Base-by-base conservation (phyloP, 2,888 invertebrate genomes). In the Anoncus sp. region DNA sequence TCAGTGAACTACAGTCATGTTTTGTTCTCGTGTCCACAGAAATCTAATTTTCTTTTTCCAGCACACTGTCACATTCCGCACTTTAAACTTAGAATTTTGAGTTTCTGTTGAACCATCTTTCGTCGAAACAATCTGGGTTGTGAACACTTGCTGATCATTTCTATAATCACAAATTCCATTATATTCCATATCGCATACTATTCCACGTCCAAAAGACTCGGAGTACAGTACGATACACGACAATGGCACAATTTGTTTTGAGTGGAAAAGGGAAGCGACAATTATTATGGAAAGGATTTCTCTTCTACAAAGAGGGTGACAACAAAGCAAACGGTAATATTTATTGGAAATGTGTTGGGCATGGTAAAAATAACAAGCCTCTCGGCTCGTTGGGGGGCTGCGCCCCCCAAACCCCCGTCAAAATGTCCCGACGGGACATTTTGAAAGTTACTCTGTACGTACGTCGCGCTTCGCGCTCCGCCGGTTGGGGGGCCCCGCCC, bases 301-400 rank as follows among this genome's bases (percentile, higher is more conserved):
- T 45, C 16, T 45, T 16, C 45, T 9, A 45, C 1, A 45, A 45
- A 45, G 45, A 45, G 6, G 16, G 45, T 16, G 45, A 16, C 45
- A 45, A 45, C 45, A 16, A 45, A 16, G 45, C n/a, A 45, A 45
- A 45, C 5, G 16, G 18, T 9, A 16, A 45, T 16, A 9, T 45
- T 45, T 45, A 45, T 45, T 45, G 45, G 45, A 45, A 45, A n/a
- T 45, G 45, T 45, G 16, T 45, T 45, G 45, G 18, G 45, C 45
- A 40, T n/a, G n/a, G n/a, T n/a, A n/a, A n/a, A n/a, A n/a, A n/a
- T n/a, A n/a, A n/a, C n/a, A n/a, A n/a, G n/a, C n/a, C n/a, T n/a
- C n/a, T n/a, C n/a, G n/a, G n/a, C n/a, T n/a, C n/a, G n/a, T n/a
- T n/a, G n/a, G n/a, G n/a, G n/a, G n/a, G n/a, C n/a, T n/a, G n/a